Evolutionary conservation across 2,888 invertebrate genomes (phyloP).

Genomic region (Pardosa pseudoannulata): DNA sequence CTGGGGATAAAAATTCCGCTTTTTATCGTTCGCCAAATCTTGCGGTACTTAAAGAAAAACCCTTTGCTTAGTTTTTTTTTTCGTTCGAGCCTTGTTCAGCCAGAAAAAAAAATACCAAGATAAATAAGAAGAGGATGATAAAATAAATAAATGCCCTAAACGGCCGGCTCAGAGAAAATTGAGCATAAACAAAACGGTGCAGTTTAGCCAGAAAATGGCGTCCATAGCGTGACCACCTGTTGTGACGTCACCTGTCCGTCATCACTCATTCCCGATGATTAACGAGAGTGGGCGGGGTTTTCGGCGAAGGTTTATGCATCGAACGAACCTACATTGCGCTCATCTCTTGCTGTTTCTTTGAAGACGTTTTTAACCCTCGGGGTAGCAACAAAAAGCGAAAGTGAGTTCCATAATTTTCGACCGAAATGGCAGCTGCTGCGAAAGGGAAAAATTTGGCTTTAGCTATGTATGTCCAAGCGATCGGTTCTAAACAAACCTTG

Average conservation of each 20-base stretch:
- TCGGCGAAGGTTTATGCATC: constrained; percentile 31
- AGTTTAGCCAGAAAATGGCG: background rate
- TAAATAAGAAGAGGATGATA: background rate
- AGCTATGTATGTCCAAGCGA: too few species aligned
- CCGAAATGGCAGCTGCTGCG: background rate
- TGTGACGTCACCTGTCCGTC: constrained; percentile 65
- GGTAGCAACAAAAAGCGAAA: background rate
- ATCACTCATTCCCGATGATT: constrained; percentile 68
- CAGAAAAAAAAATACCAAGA: background rate
- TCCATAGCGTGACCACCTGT: constrained; percentile 60
- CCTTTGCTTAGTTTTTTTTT: background rate
- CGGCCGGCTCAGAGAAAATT: too few species aligned
- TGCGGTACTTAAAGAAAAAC: background rate
- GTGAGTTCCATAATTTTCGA: background rate
- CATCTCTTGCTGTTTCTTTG: too few species aligned
- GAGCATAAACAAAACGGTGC: background rate
- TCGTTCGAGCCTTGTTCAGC: background rate
- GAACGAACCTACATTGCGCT: too few species aligned
- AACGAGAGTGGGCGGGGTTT: constrained; percentile 62
- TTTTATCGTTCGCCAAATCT: background rate
- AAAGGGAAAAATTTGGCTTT: background rate
- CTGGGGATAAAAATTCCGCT: background rate
- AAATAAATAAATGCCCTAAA: too few species aligned
- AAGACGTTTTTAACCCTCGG: too few species aligned
- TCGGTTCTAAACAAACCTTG: background rate